Conservation (phyloP, 2,797 vertebrate species). For the Myotis vivesi region DNA sequence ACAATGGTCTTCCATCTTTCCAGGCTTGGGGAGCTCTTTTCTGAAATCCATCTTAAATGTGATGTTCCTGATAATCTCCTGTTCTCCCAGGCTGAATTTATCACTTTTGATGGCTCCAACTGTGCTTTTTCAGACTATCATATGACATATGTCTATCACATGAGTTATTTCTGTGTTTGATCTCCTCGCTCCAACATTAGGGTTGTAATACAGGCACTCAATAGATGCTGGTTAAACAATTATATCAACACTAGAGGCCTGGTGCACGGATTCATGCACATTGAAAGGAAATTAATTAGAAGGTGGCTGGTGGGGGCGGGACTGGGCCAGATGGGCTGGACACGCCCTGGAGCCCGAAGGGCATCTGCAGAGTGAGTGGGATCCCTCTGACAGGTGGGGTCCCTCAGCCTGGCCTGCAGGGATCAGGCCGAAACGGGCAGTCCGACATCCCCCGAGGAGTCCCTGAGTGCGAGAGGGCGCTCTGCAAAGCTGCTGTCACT, state of each 20-base stretch:
- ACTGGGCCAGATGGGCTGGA: too few relatives aligned
- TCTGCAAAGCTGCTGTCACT: too few relatives aligned
- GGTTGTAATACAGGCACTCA: neutral
- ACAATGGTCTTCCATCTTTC: neutral
- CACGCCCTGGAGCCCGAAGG: too few relatives aligned
- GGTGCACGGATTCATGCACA: too few relatives aligned
- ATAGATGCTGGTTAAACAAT: neutral
- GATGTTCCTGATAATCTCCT: neutral
- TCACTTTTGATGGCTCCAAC: neutral
- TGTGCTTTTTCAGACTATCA: neutral
- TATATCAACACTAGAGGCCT: neutral
- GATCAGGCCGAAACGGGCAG: too few relatives aligned
- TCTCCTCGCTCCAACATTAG: neutral
- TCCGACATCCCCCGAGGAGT: too few relatives aligned
- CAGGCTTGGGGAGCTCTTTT: neutral
- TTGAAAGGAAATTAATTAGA: too few relatives aligned
- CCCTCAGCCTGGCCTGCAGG: too few relatives aligned
- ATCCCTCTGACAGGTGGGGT: too few relatives aligned
- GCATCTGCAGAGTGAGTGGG: too few relatives aligned
- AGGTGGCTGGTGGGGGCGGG: too few relatives aligned
- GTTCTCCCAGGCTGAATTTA: neutral
- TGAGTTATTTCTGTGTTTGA: neutral
- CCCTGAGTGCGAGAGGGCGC: too few relatives aligned
- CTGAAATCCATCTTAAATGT: neutral
- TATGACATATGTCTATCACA: neutral